These are phyloP conservation scores for Phenacoccus solenopsis DNA, from an alignment of 1,140 invertebrate species.

Conservation along the genomic window DNA sequence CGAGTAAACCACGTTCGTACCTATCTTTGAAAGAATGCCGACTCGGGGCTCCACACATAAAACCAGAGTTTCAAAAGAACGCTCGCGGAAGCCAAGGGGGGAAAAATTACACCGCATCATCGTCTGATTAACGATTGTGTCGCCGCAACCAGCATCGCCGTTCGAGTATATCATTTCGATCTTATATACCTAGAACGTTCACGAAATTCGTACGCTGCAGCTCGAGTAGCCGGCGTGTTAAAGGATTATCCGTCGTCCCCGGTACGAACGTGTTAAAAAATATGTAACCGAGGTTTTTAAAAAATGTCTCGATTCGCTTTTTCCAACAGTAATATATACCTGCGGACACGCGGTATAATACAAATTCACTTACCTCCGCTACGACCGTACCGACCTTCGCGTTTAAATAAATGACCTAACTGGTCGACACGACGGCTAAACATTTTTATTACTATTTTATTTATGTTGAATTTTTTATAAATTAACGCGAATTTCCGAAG, in stretches of 20 bases:
- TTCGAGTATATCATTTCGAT: slow-evolving; percentile 3
- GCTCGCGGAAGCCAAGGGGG: no score
- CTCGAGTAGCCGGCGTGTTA: no score
- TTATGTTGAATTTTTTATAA: neutral
- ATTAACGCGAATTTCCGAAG: neutral
- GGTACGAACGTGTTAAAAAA: neutral
- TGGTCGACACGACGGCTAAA: neutral
- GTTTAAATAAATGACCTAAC: neutral
- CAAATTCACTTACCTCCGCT: neutral
- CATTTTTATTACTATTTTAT: neutral
- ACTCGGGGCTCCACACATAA: no score
- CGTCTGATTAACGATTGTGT: neutral
- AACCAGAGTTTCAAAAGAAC: no score
- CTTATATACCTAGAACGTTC: no score
- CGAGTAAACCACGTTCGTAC: no score
- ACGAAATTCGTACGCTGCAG: no score
- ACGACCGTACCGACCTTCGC: neutral
- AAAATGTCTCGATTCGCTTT: neutral
- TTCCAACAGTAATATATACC: neutral
- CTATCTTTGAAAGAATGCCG: neutral
- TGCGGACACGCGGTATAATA: slow-evolving; percentile 1
- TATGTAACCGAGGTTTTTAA: neutral
- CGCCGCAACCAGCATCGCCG: neutral
- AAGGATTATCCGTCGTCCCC: neutral
- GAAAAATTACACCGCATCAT: neutral